Percentiles rank a stretch among this genome's conserved stretches.
phyloP scores from a whole-genome alignment of 2,797 vertebrate species.

The Notoglanidium macrostoma region DNA sequence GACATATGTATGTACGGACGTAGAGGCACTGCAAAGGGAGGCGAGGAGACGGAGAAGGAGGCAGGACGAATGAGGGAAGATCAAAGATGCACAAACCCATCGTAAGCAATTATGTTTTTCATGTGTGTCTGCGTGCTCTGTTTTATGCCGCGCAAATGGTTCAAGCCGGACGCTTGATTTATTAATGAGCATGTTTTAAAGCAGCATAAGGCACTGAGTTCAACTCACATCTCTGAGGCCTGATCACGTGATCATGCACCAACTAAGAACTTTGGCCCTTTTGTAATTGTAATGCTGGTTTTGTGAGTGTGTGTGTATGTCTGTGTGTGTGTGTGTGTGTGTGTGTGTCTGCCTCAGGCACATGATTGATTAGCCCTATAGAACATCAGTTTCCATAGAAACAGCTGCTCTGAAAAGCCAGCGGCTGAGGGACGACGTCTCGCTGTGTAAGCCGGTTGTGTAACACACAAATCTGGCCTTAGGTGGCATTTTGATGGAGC shows the following conservation, averaged over 20 bases:
- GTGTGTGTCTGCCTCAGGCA: constrained; percentile 25
- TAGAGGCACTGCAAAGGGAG: constrained; percentile 32
- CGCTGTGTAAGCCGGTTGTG: constrained; percentile 47
- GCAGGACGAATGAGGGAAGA: constrained; percentile 36
- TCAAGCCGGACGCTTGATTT: constrained; percentile 17
- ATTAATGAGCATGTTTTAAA: constrained; percentile 27
- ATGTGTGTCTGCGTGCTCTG: background rate
- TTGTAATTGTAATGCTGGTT: constrained; percentile 53
- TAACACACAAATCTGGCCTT: constrained; percentile 41
- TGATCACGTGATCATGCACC: constrained; percentile 58
- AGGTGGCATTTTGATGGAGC: constrained; percentile 41
- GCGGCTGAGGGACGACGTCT: constrained; percentile 44
- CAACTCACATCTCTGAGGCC: constrained; percentile 52
- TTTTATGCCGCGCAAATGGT: background rate
- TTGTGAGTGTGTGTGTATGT: constrained; percentile 13
- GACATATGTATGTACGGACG: background rate
- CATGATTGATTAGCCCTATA: constrained; percentile 60
- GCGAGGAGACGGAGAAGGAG: constrained; percentile 19
- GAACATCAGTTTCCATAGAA: constrained; percentile 66
- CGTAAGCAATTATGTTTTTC: background rate
- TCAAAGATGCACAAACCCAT: background rate
- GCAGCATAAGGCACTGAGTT: background rate
- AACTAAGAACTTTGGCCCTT: constrained; percentile 45
- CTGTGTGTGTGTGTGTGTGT: constrained; percentile 22
- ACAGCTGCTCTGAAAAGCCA: constrained; percentile 56